phyloP scores from a whole-genome alignment of 1,140 invertebrate species.

The Monochamus saltuarius region DNA sequence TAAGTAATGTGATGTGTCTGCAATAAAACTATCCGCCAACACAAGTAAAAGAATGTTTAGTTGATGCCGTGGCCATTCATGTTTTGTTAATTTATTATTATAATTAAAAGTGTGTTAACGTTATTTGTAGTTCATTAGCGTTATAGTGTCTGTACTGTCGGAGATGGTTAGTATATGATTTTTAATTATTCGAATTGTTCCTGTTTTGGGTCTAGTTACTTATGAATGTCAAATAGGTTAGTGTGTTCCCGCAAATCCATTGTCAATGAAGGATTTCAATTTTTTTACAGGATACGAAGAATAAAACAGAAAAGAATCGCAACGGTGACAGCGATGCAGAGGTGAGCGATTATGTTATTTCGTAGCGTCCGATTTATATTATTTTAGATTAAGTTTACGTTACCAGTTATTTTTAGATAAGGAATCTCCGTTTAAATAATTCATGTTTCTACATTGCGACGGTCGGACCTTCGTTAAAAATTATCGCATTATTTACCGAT shows the following conservation, averaged over 20 bases:
- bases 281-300: conserved; percentile 44
- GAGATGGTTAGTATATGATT: conserved; percentile 18
- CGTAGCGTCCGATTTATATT: neutral
- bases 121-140: conserved; percentile 16
- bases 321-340: conserved; percentile 44
- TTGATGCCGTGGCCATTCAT: conserved; percentile 48
- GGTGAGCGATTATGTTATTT: conserved; percentile 33
- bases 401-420: conserved; percentile 27
- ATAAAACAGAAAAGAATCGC: conserved; percentile 41
- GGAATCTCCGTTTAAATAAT: conserved; percentile 23
- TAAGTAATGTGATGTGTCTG: conserved; percentile 1
- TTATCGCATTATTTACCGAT: no score
- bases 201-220: conserved; percentile 15
- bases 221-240: conserved; percentile 36
- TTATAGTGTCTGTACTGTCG: conserved; percentile 2
- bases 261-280: conserved; percentile 26
- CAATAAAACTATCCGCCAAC: neutral
- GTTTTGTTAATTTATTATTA: conserved; percentile 44
- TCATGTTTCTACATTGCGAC: neutral
- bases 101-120: conserved; percentile 19
- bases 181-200: conserved; percentile 6
- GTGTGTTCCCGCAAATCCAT: conserved; percentile 20
- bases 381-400: conserved; percentile 26
- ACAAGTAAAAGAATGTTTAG: conserved; percentile 11
- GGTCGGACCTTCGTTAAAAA: no score